Conservation (phyloP, 2,888 invertebrate species). For the Drosophila rubida region DNA sequence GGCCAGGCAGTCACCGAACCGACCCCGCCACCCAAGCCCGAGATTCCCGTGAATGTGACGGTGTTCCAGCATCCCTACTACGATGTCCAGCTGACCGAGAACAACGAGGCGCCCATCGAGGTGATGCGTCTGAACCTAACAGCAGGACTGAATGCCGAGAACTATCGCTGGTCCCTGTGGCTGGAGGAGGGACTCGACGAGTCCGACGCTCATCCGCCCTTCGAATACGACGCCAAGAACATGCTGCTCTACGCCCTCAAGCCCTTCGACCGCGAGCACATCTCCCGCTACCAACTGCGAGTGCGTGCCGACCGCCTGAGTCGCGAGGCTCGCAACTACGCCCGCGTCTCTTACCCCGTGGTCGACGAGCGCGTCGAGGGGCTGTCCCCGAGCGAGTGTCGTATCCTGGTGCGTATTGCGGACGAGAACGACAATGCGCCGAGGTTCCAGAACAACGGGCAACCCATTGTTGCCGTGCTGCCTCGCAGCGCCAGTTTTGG, state of each 20-base stretch:
- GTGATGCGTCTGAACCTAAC: slow-evolving; percentile 91
- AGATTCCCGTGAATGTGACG: slow-evolving; percentile 60
- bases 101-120: slow-evolving; percentile 90
- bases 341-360: slow-evolving; percentile 91
- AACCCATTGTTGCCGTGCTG: slow-evolving; percentile 93
- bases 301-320: slow-evolving; percentile 85
- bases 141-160: slow-evolving; percentile 88
- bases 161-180: slow-evolving; percentile 88
- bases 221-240: slow-evolving; percentile 91
- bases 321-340: slow-evolving; percentile 89
- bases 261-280: slow-evolving; percentile 91
- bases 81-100: slow-evolving; percentile 93
- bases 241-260: slow-evolving; percentile 90
- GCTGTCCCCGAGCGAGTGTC: slow-evolving; percentile 91
- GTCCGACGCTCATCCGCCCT: slow-evolving; percentile 85
- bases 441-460: slow-evolving; percentile 90
- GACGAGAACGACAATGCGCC: slow-evolving; percentile 95
- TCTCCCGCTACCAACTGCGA: slow-evolving; percentile 87
- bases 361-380: slow-evolving; percentile 90
- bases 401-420: slow-evolving; percentile 90
- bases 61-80: slow-evolving; percentile 90
- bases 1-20: slow-evolving; percentile 79
- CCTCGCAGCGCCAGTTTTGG: slow-evolving; percentile 93
- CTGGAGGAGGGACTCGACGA: slow-evolving; percentile 86
- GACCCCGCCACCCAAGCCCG: slow-evolving; percentile 56